These are phyloP conservation scores for Troglohyphantes excavatus DNA, from an alignment of 2,888 invertebrate genomes.

Conservation along the genomic window DNA sequence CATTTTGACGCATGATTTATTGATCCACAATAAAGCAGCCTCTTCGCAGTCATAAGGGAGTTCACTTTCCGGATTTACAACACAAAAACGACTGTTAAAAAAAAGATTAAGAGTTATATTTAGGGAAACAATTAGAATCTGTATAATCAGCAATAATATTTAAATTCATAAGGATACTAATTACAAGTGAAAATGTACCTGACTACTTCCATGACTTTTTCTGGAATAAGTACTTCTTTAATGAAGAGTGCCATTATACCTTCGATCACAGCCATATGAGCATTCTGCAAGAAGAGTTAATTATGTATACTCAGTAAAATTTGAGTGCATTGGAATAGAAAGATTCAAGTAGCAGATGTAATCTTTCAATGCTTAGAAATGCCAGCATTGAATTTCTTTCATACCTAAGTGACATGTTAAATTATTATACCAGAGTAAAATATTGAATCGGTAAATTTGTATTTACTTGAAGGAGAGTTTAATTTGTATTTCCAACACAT, in stretches of 20 bases:
- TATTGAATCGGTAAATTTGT: too few relatives aligned
- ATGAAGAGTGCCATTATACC: constrained; percentile 96
- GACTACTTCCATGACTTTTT: constrained; percentile 92
- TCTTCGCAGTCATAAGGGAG: constrained; percentile 88
- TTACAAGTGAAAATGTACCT: constrained; percentile 83
- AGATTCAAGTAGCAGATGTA: too few relatives aligned
- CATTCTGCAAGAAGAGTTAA: too few relatives aligned
- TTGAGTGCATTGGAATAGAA: too few relatives aligned
- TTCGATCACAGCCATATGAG: constrained; percentile 97
- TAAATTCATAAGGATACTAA: background rate
- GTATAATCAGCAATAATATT: background rate
- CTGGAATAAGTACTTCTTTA: constrained; percentile 94
- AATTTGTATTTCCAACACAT: too few relatives aligned
- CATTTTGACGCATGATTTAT: constrained; percentile 91
- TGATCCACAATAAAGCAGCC: constrained; percentile 93
- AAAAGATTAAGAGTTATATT: background rate
- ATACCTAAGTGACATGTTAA: too few relatives aligned
- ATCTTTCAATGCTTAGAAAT: too few relatives aligned
- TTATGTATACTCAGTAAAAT: too few relatives aligned
- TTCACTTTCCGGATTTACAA: constrained; percentile 83
- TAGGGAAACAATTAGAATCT: background rate
- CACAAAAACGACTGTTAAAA: constrained; percentile 85
- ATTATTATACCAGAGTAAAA: too few relatives aligned
- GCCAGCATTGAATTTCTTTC: too few relatives aligned
- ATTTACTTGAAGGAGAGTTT: too few relatives aligned